phyloP scores from a whole-genome alignment of 2,888 invertebrate species.

The Saturnia pavonia region DNA sequence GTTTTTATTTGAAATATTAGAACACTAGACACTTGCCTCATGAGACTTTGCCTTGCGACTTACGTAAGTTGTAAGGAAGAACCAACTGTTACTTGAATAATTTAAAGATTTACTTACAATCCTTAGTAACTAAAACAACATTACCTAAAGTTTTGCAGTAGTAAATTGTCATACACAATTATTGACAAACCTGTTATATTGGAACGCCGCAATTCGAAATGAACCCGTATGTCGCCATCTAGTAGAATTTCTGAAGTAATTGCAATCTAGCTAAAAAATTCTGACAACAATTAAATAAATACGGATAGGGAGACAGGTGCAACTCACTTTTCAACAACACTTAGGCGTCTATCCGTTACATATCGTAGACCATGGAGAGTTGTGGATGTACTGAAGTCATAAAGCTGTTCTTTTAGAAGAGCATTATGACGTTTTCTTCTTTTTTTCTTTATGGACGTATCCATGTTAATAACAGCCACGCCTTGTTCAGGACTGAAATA shows the following conservation, averaged over 20 bases:
- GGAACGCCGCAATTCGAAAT: not conserved
- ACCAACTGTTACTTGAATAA: too few relatives aligned
- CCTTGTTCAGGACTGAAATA: constrained; percentile 23
- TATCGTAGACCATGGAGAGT: constrained; percentile 53
- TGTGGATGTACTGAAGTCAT: constrained; percentile 40
- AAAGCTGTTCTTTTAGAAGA: constrained; percentile 41
- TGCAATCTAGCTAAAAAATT: not conserved
- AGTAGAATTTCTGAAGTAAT: too few relatives aligned
- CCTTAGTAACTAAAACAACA: too few relatives aligned
- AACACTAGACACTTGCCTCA: too few relatives aligned
- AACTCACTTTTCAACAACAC: constrained; percentile 45
- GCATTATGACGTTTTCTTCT: constrained; percentile 46
- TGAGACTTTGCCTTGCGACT: too few relatives aligned
- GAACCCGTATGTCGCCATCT: not conserved
- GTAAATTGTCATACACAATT: not conserved
- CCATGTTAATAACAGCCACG: constrained; percentile 32
- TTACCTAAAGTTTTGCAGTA: not conserved
- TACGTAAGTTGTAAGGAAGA: too few relatives aligned
- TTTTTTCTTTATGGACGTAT: constrained; percentile 40
- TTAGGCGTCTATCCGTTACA: constrained; percentile 39
- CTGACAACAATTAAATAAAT: not conserved
- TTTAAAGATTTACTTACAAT: too few relatives aligned
- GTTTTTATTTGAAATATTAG: too few relatives aligned
- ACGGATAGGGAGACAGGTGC: not conserved
- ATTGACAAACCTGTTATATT: not conserved